phyloP scores from a whole-genome alignment of 2,888 invertebrate species.

The Cerceris rybyensis region DNA sequence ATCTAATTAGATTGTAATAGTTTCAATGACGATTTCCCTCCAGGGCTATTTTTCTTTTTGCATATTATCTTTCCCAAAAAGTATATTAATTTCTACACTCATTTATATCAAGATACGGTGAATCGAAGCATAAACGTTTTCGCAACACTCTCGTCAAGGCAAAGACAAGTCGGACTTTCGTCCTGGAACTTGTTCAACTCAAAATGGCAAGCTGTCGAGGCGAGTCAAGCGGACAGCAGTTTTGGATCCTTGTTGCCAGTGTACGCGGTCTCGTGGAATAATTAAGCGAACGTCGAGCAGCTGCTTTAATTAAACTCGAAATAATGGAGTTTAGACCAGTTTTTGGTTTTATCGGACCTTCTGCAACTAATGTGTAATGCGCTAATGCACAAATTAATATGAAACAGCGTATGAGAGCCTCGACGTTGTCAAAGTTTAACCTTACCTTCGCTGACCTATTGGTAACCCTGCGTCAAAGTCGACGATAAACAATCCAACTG shows the following conservation, averaged over 20 bases:
- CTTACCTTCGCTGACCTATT: too few relatives aligned
- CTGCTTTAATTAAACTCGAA: constrained; percentile 47
- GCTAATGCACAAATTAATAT: constrained; percentile 6
- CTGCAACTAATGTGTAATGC: constrained; percentile 8
- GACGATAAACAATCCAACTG: too few relatives aligned
- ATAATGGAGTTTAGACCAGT: constrained; percentile 37
- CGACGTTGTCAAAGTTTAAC: neutral
- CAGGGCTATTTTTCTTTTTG: neutral
- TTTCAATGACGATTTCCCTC: constrained; percentile 20
- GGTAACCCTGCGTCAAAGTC: too few relatives aligned
- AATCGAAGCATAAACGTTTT: neutral
- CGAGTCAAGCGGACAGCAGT: constrained; percentile 2
- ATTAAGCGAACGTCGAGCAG: constrained; percentile 28
- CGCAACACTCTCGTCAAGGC: neutral
- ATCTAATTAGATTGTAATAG: constrained; percentile 72
- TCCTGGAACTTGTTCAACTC: neutral
- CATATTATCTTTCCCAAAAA: neutral
- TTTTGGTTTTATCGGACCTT: constrained; percentile 20
- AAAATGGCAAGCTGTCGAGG: constrained; percentile 6
- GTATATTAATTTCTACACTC: neutral
- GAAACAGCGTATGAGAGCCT: neutral
- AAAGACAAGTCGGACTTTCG: neutral
- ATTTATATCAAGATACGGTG: neutral
- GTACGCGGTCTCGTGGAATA: constrained; percentile 25
- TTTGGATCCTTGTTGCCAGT: neutral